Percentiles rank a stretch among this genome's conserved stretches.
phyloP scores from a whole-genome alignment of 2,797 vertebrate species.

The Octomys mimax region DNA sequence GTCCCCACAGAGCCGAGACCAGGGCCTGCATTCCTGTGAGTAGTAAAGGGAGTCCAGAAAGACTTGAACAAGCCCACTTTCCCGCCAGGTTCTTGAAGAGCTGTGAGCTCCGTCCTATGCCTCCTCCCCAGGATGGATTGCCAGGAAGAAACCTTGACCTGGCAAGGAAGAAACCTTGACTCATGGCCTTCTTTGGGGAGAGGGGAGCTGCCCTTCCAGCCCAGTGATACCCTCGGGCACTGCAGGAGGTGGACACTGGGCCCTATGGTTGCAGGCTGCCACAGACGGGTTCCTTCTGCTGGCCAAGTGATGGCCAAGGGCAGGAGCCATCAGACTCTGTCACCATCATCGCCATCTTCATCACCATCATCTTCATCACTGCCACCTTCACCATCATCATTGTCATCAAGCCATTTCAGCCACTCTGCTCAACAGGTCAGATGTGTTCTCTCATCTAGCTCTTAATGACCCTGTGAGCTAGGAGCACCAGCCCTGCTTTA shows the following conservation, averaged over 20 bases:
- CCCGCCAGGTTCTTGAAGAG: not conserved
- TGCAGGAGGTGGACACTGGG: not conserved
- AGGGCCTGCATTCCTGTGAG: not conserved
- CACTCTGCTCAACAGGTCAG: not conserved
- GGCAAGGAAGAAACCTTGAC: not conserved
- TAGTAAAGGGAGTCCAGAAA: not conserved
- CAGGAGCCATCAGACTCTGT: not conserved
- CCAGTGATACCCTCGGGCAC: not conserved
- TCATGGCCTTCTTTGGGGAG: not conserved
- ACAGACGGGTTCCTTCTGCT: not conserved
- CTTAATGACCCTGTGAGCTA: not conserved
- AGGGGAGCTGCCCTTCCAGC: not conserved
- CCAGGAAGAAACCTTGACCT: not conserved
- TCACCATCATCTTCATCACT: not conserved
- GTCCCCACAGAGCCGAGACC: not conserved
- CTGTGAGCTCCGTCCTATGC: not conserved
- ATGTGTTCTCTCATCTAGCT: not conserved
- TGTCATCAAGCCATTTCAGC: not conserved
- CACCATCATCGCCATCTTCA: not conserved
- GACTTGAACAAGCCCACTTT: not conserved
- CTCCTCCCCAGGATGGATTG: not conserved
- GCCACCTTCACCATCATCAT: not conserved
- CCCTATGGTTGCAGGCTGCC: not conserved
- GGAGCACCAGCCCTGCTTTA: not conserved
- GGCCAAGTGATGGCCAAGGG: not conserved